A percentile compares a stretch with the other conserved stretches of the same genome.
These are phyloP conservation scores for Glaucomys volans DNA, from an alignment of 2,113 vertebrate genomes.

Conservation along the genomic window DNA sequence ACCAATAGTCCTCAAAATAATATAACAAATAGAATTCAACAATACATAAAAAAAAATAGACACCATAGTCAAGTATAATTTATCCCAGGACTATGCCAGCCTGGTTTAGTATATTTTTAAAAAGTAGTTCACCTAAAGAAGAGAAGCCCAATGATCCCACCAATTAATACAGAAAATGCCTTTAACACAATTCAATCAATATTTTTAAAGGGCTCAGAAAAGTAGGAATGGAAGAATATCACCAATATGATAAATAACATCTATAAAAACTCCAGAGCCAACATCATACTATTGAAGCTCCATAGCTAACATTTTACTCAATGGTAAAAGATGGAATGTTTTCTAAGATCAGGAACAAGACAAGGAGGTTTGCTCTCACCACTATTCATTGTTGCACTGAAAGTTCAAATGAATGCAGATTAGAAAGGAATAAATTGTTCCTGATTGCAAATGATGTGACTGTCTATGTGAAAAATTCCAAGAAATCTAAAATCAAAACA, in stretches of 20 bases:
- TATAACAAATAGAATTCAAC: not conserved
- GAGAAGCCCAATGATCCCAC: not conserved
- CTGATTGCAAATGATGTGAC: not conserved
- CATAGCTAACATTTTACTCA: not conserved
- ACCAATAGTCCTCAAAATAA: not conserved
- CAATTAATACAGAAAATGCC: not conserved
- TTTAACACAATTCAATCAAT: not conserved
- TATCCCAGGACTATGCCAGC: not conserved
- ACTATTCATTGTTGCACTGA: not conserved
- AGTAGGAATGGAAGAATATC: not conserved
- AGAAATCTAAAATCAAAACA: not conserved
- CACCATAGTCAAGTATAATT: not conserved
- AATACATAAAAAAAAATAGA: not conserved
- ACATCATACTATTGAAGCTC: not conserved
- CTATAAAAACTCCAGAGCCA: not conserved
- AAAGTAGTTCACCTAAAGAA: not conserved
- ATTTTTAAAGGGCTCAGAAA: not conserved
- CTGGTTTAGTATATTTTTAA: not conserved
- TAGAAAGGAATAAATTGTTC: not conserved
- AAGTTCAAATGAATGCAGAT: not conserved
- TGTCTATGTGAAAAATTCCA: not conserved
- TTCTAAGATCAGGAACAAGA: not conserved
- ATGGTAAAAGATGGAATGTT: not conserved
- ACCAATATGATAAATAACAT: not conserved
- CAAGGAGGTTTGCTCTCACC: not conserved